phyloP scores from a whole-genome alignment of 2,113 vertebrate genomes.

The Megaceryle maxima region DNA sequence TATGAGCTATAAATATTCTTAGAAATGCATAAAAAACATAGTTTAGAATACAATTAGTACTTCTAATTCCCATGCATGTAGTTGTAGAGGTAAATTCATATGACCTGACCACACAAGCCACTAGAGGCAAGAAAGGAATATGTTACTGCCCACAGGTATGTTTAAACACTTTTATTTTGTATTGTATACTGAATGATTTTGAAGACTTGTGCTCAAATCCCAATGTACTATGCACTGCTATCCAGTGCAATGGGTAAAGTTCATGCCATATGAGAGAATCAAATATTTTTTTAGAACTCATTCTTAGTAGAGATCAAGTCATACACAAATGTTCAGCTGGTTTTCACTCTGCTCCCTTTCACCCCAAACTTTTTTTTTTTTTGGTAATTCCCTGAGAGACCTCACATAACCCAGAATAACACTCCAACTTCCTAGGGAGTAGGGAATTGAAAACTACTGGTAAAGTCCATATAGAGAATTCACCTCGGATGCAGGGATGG shows the following conservation, averaged over 20 bases:
- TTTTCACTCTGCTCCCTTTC: neutral
- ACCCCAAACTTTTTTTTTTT: neutral
- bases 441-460: neutral
- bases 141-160: neutral
- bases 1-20: slow-evolving; percentile 14
- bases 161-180: neutral
- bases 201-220: neutral
- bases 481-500: neutral
- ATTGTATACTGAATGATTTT: neutral
- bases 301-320: neutral
- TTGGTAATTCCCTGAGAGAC: neutral
- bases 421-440: neutral
- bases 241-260: neutral
- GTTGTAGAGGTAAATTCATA: neutral
- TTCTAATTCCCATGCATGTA: neutral
- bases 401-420: neutral
- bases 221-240: neutral
- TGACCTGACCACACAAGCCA: neutral
- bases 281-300: neutral
- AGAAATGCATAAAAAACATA: neutral
- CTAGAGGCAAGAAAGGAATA: neutral
- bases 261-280: neutral
- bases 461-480: neutral
- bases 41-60: neutral
- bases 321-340: neutral